Percentiles rank a stretch among this genome's conserved stretches.
Evolutionary conservation across 2,797 vertebrate species (phyloP).

Genomic region (Propithecus perrieri): DNA sequence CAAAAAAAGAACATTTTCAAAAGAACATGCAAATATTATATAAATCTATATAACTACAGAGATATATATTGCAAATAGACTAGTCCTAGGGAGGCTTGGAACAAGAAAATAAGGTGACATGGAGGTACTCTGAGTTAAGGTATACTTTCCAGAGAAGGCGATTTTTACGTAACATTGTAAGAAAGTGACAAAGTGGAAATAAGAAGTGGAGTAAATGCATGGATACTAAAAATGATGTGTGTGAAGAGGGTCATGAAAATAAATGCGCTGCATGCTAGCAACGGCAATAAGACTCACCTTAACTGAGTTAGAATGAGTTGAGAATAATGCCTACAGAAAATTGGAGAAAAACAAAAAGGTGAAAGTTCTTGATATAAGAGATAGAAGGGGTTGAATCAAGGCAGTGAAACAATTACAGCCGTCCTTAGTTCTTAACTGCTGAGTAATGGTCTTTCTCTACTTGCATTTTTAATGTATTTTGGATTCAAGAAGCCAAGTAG

Average conservation of each 20-base stretch:
- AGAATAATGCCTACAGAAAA: background rate
- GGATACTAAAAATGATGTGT: background rate
- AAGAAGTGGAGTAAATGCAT: background rate
- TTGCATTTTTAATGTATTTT: background rate
- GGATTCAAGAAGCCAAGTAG: background rate
- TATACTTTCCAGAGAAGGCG: background rate
- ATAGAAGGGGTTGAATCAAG: background rate
- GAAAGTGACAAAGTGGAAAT: background rate
- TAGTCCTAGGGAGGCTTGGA: background rate
- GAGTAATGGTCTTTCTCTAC: background rate
- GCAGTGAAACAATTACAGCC: background rate
- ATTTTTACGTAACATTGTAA: background rate
- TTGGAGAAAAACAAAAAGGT: background rate
- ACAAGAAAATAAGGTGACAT: background rate
- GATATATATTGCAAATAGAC: background rate
- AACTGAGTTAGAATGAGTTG: background rate
- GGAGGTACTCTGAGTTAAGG: background rate
- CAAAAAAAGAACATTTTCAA: background rate
- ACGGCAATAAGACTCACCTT: background rate
- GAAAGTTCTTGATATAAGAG: background rate
- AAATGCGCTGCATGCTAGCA: background rate
- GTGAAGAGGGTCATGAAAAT: background rate
- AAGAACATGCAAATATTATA: background rate
- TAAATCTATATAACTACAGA: background rate
- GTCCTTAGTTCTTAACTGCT: background rate